Percentiles rank a stretch among this genome's conserved stretches.
phyloP scores from a whole-genome alignment of 2,797 vertebrate genomes.

The Helicolenus hilgendorfi region DNA sequence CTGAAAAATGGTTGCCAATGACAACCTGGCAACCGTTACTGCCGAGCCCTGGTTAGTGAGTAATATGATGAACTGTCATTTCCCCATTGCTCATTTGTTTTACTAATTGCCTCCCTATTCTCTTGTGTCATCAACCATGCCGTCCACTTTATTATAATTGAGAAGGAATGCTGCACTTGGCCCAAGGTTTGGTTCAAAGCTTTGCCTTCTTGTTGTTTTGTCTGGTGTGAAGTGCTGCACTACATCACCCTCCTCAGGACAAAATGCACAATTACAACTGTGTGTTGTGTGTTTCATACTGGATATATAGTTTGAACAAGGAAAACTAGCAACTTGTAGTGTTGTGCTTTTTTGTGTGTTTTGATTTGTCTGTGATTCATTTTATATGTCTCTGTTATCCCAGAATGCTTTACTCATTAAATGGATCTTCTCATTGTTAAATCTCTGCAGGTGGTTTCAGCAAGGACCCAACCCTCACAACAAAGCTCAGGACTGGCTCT shows the following conservation, averaged over 20 bases:
- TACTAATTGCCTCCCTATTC: slow-evolving; percentile 46
- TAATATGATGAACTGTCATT: background rate
- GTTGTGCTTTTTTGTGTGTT: background rate
- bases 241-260: slow-evolving; percentile 66
- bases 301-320: background rate
- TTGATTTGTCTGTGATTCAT: background rate
- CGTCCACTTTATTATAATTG: slow-evolving; percentile 39
- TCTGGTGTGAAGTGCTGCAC: slow-evolving; percentile 65
- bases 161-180: slow-evolving; percentile 87
- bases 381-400: background rate
- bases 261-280: slow-evolving; percentile 48
- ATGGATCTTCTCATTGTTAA: background rate
- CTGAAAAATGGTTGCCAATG: background rate
- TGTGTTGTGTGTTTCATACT: background rate
- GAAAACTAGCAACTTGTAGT: background rate
- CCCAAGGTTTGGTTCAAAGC: slow-evolving; percentile 88
- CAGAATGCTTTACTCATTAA: background rate
- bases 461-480: slow-evolving; percentile 96
- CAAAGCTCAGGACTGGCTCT: slow-evolving; percentile 97
- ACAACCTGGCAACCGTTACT: too few relatives aligned
- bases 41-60: background rate
- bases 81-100: background rate
- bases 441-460: slow-evolving; percentile 94
- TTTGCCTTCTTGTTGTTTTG: slow-evolving; percentile 22
- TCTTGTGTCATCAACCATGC: slow-evolving; percentile 43